Base-by-base conservation (phyloP, 2,113 vertebrate genomes). In the Cercocebus atys region DNA sequence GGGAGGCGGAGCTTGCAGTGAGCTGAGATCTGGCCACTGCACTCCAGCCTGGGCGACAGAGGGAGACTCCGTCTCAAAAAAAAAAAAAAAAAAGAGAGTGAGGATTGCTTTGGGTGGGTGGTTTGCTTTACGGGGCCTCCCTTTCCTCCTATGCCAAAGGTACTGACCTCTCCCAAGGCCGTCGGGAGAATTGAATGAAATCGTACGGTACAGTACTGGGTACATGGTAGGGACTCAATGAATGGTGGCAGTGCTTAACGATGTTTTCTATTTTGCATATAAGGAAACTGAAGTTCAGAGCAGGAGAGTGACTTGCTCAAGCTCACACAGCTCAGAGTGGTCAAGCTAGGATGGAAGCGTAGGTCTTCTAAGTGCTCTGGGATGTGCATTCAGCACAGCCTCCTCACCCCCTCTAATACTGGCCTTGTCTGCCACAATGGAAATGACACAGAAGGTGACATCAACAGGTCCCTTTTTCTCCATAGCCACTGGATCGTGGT, bases 241-340 rank as follows among this genome's bases (percentile, higher is more conserved):
- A 93, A 57, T 30, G 80, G 75, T 90, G 83, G 43, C 40, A 59
- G 16, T 66, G 59, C 79, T 11, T 12, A 2, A 2, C 9, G 64
- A 14, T 17, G 47, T 61, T 89, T 91, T 81, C 64, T 82, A 43
- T 72, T 72, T 76, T 45, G 8, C 45, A 2, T 47, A 22, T 57
- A 78, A 93, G 66, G 30, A 92, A 95, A 88, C 43, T 47, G 57
- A 95, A 88, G 52, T 78, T 88, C 45, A 57, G 82, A 78, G 47
- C 35, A 20, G 64, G 72, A 89, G 50, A 70, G 59, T 35, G 52
- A 82, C 17, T 73, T 92, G 35, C 13, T 78, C 68, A 79, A 88
- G 27, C 78, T 78, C 68, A 96, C 43, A 40, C 25, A 88, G 40
- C 47, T 95, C 87, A 90, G 66, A 66, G 43, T 4, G 22, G 59